Evolutionary conservation across 2,113 vertebrate species (phyloP).

Genomic region (Odontophorus gujanensis): DNA sequence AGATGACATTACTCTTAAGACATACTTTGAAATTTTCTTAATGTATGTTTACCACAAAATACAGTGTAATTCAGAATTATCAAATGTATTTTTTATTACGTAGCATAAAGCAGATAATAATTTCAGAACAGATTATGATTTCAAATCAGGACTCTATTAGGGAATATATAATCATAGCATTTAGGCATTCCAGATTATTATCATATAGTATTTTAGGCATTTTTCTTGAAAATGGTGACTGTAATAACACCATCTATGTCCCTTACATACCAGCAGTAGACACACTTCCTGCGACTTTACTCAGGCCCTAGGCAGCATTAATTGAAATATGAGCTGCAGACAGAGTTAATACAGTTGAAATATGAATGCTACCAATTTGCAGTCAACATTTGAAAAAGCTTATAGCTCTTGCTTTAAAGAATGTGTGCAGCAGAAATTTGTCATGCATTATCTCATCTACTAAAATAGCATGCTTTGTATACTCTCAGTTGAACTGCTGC

Average conservation of each 20-base stretch:
- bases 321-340: neutral
- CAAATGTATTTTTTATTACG: neutral
- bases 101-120: neutral
- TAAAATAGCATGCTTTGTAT: neutral
- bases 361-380: neutral
- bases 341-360: neutral
- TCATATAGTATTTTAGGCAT: neutral
- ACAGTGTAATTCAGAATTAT: neutral
- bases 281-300: neutral
- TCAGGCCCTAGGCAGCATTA: rapidly evolving
- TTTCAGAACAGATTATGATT: neutral
- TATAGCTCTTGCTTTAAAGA: neutral
- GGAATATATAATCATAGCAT: neutral
- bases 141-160: neutral
- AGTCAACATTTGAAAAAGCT: neutral
- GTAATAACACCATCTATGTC: neutral
- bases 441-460: neutral
- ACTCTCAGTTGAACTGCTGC: neutral
- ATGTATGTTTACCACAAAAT: neutral
- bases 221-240: neutral
- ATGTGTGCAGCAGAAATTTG: neutral
- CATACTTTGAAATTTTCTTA: neutral
- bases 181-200: neutral
- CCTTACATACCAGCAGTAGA: neutral
- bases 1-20: neutral